phyloP scores from a whole-genome alignment of 2,888 invertebrate species.

The Pimpla rufipes region DNA sequence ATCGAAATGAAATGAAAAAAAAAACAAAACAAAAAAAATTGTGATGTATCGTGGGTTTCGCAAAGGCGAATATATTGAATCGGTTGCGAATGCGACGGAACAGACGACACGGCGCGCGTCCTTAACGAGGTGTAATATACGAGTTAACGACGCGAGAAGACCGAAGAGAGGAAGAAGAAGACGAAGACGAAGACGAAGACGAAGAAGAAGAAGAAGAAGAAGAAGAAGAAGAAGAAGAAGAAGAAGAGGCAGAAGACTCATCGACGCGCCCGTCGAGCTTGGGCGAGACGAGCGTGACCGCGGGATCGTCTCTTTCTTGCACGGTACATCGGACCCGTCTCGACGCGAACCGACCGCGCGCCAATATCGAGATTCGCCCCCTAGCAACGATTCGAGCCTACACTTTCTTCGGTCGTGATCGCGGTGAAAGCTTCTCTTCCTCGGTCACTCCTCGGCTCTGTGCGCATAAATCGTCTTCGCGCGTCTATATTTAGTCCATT shows the following conservation, averaged over 20 bases:
- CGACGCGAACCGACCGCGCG: background rate
- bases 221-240: constrained; percentile 26
- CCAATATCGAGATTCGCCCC: constrained; percentile 48
- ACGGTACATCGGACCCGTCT: constrained; percentile 50
- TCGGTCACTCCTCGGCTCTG: background rate
- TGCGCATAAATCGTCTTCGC: background rate
- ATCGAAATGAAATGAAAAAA: background rate
- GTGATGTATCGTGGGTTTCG: constrained; percentile 38
- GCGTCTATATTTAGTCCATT: background rate
- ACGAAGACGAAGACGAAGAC: background rate
- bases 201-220: too few relatives aligned
- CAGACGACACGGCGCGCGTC: constrained; percentile 59
- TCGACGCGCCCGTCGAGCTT: constrained; percentile 36
- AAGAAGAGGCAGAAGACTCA: constrained; percentile 37
- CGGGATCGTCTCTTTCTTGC: constrained; percentile 22
- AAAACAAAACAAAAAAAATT: constrained; percentile 8
- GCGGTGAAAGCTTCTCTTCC: background rate
- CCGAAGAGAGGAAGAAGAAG: constrained; percentile 38
- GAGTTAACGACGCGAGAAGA: constrained; percentile 64
- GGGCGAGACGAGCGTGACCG: constrained; percentile 23
- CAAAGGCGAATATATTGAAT: constrained; percentile 55
- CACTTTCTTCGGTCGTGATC: background rate
- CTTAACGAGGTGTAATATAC: constrained; percentile 66
- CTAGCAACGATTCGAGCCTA: constrained; percentile 46
- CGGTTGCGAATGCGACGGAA: constrained; percentile 49